Evolutionary conservation across 2,797 vertebrate genomes (phyloP), one percentile per base, ranked within the genome.

Genomic region (Dermochelys coriacea): DNA sequence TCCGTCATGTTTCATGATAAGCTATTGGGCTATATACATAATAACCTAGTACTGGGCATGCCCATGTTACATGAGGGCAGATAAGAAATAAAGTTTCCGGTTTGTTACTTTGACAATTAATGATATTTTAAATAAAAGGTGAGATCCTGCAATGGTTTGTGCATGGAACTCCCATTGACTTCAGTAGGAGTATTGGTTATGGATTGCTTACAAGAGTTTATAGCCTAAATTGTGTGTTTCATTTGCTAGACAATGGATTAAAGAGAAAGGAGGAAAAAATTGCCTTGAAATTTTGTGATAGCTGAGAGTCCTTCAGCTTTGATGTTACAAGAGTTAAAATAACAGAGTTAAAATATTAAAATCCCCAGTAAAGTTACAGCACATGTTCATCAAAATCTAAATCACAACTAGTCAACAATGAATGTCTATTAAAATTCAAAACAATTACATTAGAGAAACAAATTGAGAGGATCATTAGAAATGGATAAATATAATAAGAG

Each of bases 331-430:
- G 11, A 71, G 86, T n/a, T 4, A 25, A 80, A n/a, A 11, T 78
- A 94, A 93, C 71, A 5, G 88, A 89, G 57, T 16, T 82, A 51
- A 92, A 97, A 86, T 9, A 68, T 71, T 41, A 41, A 93, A 83
- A 87, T 57, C 57, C 49, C 12, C 57, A 71, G 27, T 45, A 82
- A 80, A 91, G 29, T n/a, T 89, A 52, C 25, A 12, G 9, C 25
- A 90, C 1, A n/a, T 47, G 45, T 86, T 61, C 77, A 54, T 80
- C 88, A 85, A 78, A 57, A 94, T 45, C 23, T 59, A 82, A 64
- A 89, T 27, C 27, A 49, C 27, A 77, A 80, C 57, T 51, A 80
- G 54, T 18, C 57, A 84, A 84, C n/a, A 55, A 1, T 83, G 88
- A 86, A 71, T 74, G 19, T 49, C n/a, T 91, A 34, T 51, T 83